Conservation (phyloP, 2,797 vertebrate genomes). For the Myoxocephalus aenaeus region DNA sequence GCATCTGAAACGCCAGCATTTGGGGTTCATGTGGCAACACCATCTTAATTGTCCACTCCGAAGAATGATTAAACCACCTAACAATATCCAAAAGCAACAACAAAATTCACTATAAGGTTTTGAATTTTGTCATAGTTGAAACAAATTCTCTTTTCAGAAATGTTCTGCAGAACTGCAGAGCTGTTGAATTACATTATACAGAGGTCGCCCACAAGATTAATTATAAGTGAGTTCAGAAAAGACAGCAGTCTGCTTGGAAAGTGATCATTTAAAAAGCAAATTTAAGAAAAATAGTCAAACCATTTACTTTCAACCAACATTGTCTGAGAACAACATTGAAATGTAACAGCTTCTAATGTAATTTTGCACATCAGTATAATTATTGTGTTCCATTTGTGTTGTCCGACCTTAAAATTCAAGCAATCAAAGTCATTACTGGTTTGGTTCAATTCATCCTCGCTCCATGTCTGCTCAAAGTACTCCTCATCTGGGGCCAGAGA, state of each 20-base stretch:
- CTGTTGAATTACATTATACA: too few species aligned
- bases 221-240: background rate
- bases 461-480: background rate
- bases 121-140: too few species aligned
- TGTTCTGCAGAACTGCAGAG: too few species aligned
- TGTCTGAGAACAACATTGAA: background rate
- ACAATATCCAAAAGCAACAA: background rate
- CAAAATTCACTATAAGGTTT: background rate
- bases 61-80: background rate
- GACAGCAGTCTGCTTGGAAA: too few species aligned
- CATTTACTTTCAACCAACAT: background rate
- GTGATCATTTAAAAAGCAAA: background rate
- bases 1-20: background rate
- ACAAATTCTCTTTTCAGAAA: too few species aligned
- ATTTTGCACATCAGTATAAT: background rate
- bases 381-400: background rate
- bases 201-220: background rate
- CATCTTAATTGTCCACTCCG: background rate
- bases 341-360: background rate
- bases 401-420: background rate
- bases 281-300: background rate
- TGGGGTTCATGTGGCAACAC: background rate
- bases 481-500: background rate
- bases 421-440: too few species aligned
- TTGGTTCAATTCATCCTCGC: background rate